phyloP scores from a whole-genome alignment of 2,797 vertebrate genomes.

The Sebastes nivosus region DNA sequence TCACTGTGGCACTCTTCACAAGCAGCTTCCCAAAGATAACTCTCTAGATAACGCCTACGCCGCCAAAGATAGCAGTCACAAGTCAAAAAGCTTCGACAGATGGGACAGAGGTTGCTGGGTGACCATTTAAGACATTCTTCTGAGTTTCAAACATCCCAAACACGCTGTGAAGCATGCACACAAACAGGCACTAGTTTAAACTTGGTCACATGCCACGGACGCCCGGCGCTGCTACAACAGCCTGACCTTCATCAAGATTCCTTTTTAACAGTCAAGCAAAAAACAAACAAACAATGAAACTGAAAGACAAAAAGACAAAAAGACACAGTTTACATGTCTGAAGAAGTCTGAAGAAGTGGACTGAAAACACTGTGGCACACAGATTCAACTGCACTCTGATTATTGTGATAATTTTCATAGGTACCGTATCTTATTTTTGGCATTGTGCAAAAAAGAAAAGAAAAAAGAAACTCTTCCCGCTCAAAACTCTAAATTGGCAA shows the following conservation, averaged over 20 bases:
- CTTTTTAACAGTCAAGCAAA: constrained; percentile 40
- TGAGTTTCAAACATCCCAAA: constrained; percentile 7
- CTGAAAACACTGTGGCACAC: constrained; percentile 49
- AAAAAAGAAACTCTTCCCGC: constrained; percentile 26
- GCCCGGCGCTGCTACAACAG: constrained; percentile 17
- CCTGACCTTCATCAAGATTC: neutral
- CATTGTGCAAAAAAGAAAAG: constrained; percentile 71
- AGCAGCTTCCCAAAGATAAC: constrained; percentile 8
- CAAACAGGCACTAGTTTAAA: constrained; percentile 64
- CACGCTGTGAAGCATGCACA: constrained; percentile 20
- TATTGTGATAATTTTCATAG: constrained; percentile 45
- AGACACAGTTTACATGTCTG: constrained; percentile 2
- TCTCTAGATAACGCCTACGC: neutral
- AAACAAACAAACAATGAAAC: neutral
- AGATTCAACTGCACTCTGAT: constrained; percentile 56
- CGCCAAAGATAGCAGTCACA: neutral
- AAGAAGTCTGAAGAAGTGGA: constrained; percentile 14
- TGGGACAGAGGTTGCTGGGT: neutral
- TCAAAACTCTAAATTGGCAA: constrained; percentile 50
- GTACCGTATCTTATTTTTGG: constrained; percentile 74
- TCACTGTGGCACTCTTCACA: constrained; percentile 15
- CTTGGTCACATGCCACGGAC: constrained; percentile 32
- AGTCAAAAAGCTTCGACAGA: neutral
- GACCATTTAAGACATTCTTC: constrained; percentile 50
- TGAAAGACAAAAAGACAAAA: constrained; percentile 12